These are phyloP conservation scores for Eupithecia dodoneata DNA, from an alignment of 2,888 invertebrate genomes.

Conservation along the genomic window DNA sequence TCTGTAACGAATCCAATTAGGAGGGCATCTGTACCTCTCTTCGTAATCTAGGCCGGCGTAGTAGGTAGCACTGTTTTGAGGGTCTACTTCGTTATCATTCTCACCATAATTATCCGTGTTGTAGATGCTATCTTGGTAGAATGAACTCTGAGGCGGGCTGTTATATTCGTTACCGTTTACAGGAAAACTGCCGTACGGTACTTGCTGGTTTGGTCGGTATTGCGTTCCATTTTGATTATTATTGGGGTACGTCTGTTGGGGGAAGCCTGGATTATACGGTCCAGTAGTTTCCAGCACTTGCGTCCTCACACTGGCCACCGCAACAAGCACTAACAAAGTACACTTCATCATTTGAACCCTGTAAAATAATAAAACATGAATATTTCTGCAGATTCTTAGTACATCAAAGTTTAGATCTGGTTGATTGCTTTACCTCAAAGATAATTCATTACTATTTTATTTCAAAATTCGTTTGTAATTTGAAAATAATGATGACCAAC, in stretches of 20 bases:
- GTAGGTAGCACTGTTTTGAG: constrained; percentile 69
- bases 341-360: constrained; percentile 63
- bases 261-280: constrained; percentile 68
- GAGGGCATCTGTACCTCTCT: constrained; percentile 87
- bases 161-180: constrained; percentile 70
- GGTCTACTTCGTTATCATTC: constrained; percentile 71
- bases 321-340: constrained; percentile 62
- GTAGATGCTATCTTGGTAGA: constrained; percentile 68
- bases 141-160: constrained; percentile 70
- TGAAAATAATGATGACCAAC: constrained; percentile 57
- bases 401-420: neutral
- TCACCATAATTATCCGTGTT: constrained; percentile 67
- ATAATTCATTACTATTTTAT: constrained; percentile 44
- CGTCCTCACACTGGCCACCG: constrained; percentile 63
- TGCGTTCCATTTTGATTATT: constrained; percentile 62
- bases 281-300: constrained; percentile 64
- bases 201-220: constrained; percentile 68
- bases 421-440: constrained; percentile 31
- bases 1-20: constrained; percentile 92
- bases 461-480: constrained; percentile 52
- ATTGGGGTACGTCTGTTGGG: constrained; percentile 61
- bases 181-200: constrained; percentile 75
- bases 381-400: neutral
- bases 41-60: constrained; percentile 77
- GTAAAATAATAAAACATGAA: constrained; percentile 40